Evolutionary conservation across 2,888 invertebrate species (phyloP), one percentile per base, ranked within the genome.

Genomic region (Calameuta pallipes): DNA sequence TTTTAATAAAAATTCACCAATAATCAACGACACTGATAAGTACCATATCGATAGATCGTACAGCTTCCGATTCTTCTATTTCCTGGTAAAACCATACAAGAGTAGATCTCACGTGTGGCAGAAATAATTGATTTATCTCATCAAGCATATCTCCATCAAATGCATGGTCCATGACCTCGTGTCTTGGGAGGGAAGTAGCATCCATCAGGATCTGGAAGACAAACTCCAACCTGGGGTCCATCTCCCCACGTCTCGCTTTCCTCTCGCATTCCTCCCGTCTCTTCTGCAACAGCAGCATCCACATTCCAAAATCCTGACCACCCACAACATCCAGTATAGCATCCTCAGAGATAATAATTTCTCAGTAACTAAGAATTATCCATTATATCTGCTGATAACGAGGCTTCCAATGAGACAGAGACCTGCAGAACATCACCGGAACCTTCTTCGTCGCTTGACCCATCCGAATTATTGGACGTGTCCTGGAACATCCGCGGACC

Each of bases 261-360:
- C 97, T 94, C 93, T 97, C 97, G 95, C 97, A 97, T 96, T 97
- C 97, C 95, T 97, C 97, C 81, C 97, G 94, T 81, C 97, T 93
- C 83, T 94, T 93, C 95, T 95, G 91, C 23, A 88, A 88, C 73
- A 79, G 71, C 77, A 80, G 73, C 74, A 74, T 74, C 73, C 11
- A 75, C 75, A 76, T 12, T 74, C 15, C 9, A 36, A 75, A 13
- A 23, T 33, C 30, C 41, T 76, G 23, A 56, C 9, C 56, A 6
- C 23, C 56, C 56, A 23, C 23, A 56, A 9, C 23, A 23, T 56
- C 23, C 56, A 2, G 23, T 56, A 23, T 23, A 9, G 9, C 0
- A 56, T 56, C 23, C 0, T 56, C 9, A 56, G 9, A 56, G 1
- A 56, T 23, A 9, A 2, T 23, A 0, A 2, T 23, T 56, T 56